Conservation (phyloP, 2,888 invertebrate species). For the Amiota minor region DNA sequence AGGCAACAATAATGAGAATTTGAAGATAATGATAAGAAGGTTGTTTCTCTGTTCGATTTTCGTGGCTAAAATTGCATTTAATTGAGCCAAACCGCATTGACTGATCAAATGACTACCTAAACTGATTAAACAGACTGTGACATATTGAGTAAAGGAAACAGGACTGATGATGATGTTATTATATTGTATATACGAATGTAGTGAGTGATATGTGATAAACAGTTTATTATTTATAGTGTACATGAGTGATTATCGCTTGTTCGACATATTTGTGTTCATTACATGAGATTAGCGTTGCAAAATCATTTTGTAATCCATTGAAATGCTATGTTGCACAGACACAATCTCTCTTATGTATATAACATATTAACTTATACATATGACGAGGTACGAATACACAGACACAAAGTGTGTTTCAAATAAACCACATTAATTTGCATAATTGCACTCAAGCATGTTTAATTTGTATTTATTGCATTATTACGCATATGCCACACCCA, state of each 20-base stretch:
- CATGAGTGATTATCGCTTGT: slow-evolving; percentile 64
- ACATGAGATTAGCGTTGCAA: slow-evolving; percentile 60
- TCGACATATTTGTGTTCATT: slow-evolving; percentile 64
- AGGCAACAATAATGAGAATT: no score
- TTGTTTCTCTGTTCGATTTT: no score
- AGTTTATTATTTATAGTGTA: slow-evolving; percentile 35
- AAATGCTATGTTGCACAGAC: slow-evolving; percentile 20
- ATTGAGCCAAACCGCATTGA: no score
- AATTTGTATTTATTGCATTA: slow-evolving; percentile 67
- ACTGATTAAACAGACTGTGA: no score
- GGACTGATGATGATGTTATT: no score
- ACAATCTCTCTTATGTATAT: neutral
- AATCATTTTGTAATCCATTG: slow-evolving; percentile 62
- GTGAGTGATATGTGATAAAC: slow-evolving; percentile 36
- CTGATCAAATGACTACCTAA: no score
- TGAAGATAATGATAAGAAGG: no score
- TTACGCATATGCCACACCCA: slow-evolving; percentile 47
- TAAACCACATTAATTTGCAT: slow-evolving; percentile 63
- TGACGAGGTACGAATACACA: no score
- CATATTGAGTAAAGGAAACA: no score
- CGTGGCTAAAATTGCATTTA: no score
- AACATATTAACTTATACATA: neutral
- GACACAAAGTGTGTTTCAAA: no score
- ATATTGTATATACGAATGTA: neutral
- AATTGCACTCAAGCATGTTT: slow-evolving; percentile 67